phyloP scores from a whole-genome alignment of 2,888 invertebrate genomes.

The Boloria selene region DNA sequence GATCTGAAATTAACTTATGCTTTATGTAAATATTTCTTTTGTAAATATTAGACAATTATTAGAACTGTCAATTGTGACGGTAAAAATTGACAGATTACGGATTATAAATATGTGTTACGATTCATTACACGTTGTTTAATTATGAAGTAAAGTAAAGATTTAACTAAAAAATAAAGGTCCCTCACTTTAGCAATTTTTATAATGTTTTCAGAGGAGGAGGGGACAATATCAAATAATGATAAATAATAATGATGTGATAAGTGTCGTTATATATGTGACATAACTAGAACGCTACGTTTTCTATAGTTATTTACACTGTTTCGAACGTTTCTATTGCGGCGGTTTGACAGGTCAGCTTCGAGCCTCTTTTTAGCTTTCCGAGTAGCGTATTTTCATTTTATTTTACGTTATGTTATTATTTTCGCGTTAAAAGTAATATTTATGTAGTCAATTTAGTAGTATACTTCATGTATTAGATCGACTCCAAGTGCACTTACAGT shows the following conservation, averaged over 20 bases:
- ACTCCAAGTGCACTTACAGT: constrained; percentile 71
- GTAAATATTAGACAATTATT: too few relatives aligned
- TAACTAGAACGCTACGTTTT: constrained; percentile 19
- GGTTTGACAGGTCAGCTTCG: constrained; percentile 79
- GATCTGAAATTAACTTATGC: too few relatives aligned
- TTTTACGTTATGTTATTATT: constrained; percentile 65
- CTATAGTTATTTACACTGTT: constrained; percentile 28
- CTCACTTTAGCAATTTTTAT: too few relatives aligned
- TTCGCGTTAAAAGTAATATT: constrained; percentile 58
- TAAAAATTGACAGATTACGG: too few relatives aligned
- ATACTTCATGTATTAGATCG: constrained; percentile 57
- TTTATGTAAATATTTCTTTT: too few relatives aligned
- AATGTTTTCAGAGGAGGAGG: too few relatives aligned
- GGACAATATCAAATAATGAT: too few relatives aligned
- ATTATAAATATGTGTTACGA: too few relatives aligned
- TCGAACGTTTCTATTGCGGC: constrained; percentile 58
- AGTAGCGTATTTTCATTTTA: constrained; percentile 70
- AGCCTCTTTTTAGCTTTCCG: constrained; percentile 74
- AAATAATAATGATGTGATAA: neutral
- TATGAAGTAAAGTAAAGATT: too few relatives aligned
- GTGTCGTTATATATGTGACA: constrained; percentile 1
- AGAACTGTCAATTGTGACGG: too few relatives aligned
- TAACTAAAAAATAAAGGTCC: too few relatives aligned
- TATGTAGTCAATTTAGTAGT: constrained; percentile 60
- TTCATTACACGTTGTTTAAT: too few relatives aligned